phyloP scores from a whole-genome alignment of 2,888 invertebrate species.

The Zhengitettix transpicula region DNA sequence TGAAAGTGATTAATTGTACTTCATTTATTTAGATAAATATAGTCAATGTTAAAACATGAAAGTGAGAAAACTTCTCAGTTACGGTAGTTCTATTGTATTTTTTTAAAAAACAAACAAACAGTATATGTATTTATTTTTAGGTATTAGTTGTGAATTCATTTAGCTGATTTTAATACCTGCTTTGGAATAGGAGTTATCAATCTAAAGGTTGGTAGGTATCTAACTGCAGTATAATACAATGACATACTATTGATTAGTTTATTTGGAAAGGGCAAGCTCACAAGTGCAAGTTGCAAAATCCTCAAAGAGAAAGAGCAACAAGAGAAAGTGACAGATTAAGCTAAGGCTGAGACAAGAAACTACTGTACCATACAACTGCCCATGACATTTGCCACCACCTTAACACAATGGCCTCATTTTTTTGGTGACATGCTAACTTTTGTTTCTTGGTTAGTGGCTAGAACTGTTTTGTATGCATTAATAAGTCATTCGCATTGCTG shows the following conservation, averaged over 20 bases:
- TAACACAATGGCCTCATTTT: conserved; percentile 8
- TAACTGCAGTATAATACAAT: not conserved
- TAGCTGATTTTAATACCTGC: not conserved
- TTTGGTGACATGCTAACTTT: conserved; percentile 5
- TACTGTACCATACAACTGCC: conserved; percentile 9
- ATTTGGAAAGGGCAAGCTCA: conserved; percentile 10
- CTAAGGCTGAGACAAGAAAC: conserved; percentile 10
- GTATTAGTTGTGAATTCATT: too few relatives aligned
- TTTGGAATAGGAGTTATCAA: not conserved
- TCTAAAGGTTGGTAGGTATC: not conserved
- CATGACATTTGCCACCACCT: conserved; percentile 13
- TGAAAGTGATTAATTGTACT: too few relatives aligned
- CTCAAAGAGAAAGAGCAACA: conserved; percentile 12
- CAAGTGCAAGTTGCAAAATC: conserved; percentile 12
- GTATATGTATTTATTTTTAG: too few relatives aligned
- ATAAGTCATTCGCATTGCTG: too few relatives aligned
- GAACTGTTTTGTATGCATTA: too few relatives aligned
- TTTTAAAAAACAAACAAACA: too few relatives aligned
- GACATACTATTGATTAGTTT: not conserved
- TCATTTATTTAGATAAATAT: too few relatives aligned
- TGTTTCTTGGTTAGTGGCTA: too few relatives aligned
- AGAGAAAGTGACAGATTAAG: conserved; percentile 12
- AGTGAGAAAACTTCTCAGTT: too few relatives aligned
- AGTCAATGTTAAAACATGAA: too few relatives aligned
- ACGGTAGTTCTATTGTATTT: too few relatives aligned